These are phyloP conservation scores for Cephus runcator DNA, from an alignment of 2,888 invertebrate genomes.

Conservation along the genomic window DNA sequence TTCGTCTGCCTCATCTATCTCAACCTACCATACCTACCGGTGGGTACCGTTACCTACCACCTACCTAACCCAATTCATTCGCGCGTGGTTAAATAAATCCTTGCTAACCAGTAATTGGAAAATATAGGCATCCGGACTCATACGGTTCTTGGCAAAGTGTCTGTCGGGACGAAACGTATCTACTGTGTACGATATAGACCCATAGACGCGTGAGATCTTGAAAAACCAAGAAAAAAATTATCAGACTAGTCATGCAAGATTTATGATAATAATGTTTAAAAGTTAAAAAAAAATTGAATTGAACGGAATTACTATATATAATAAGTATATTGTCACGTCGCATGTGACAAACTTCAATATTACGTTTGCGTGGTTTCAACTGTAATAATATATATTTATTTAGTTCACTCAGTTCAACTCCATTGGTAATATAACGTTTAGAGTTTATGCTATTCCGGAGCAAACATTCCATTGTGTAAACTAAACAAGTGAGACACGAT, in stretches of 20 bases:
- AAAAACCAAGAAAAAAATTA: too few species aligned
- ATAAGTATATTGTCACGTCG: too few species aligned
- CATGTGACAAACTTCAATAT: neutral
- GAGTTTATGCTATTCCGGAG: neutral
- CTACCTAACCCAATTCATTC: neutral
- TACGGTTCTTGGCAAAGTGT: neutral
- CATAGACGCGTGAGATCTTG: neutral
- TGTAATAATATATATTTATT: neutral
- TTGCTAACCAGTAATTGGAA: constrained; percentile 3
- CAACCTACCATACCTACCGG: neutral
- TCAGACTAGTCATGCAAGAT: too few species aligned
- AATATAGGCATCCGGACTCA: neutral
- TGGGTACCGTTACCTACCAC: neutral
- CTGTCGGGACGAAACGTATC: neutral
- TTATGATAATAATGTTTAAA: neutral
- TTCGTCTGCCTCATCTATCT: neutral
- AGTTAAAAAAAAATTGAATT: neutral
- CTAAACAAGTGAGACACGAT: constrained; percentile 13
- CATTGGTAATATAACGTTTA: neutral
- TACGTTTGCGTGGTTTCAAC: neutral
- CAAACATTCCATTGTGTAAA: neutral
- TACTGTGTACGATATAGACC: neutral
- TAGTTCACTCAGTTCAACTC: neutral
- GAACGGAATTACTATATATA: too few species aligned
- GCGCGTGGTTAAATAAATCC: constrained; percentile 5